phyloP scores from a whole-genome alignment of 1,140 invertebrate genomes.

The Diabrotica undecimpunctata region DNA sequence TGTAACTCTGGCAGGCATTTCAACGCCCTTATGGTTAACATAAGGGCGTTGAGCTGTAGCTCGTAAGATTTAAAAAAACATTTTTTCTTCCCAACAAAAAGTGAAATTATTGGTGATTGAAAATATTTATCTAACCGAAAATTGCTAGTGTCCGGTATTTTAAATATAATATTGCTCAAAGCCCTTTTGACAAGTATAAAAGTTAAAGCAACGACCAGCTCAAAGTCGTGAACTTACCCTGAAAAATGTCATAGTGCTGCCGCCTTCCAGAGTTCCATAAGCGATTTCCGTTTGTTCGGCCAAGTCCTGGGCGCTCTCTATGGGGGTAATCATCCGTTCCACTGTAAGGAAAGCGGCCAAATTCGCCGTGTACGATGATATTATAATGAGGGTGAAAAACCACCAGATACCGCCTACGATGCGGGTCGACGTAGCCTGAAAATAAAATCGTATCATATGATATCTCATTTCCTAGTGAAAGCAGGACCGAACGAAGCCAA shows the following conservation, averaged over 20 bases:
- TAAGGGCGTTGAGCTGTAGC: no score
- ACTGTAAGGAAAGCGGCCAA: constrained; percentile 95
- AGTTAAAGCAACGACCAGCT: no score
- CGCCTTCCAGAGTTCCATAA: constrained; percentile 89
- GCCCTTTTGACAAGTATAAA: no score
- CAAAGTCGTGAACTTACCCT: constrained; percentile 59
- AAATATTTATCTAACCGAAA: no score
- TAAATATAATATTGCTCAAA: no score
- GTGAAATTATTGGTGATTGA: no score
- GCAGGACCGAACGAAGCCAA: background rate
- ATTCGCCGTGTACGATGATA: constrained; percentile 97
- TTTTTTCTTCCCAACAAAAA: no score
- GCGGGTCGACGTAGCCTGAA: constrained; percentile 85
- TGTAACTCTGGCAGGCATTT: no score
- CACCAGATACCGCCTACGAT: constrained; percentile 97
- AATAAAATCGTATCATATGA: constrained; percentile 6
- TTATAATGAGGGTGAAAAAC: constrained; percentile 98
- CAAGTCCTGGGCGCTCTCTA: constrained; percentile 92
- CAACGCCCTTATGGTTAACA: no score
- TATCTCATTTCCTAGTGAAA: no score
- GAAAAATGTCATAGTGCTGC: constrained; percentile 97
- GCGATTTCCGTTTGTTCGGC: constrained; percentile 90
- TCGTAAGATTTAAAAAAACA: no score
- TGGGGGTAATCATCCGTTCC: constrained; percentile 93
- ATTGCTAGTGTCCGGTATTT: no score